Evolutionary conservation across 2,113 vertebrate genomes (phyloP), one percentile per base, ranked within the genome.

Genomic region (Platysteira castanea): DNA sequence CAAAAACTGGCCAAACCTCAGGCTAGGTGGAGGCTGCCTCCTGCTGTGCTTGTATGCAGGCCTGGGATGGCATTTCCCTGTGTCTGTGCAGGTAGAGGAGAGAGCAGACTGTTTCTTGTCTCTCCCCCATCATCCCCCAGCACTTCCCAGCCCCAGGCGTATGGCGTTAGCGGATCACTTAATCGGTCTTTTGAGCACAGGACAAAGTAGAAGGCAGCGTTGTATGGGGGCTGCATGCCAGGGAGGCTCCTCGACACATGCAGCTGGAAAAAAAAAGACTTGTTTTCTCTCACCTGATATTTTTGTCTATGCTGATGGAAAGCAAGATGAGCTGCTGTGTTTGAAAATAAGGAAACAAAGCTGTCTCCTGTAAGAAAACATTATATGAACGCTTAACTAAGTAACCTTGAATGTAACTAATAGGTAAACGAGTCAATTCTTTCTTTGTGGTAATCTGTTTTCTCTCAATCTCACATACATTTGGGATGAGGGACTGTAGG

Each of bases 361-460:
- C 56, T 95, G 93, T 95, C 93, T 96, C 95, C 95, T 96, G 95
- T 94, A 97, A 97, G 91, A 96, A 92, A 96, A 96, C 92, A 95
- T 95, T 96, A 95, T 52, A 96, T 10, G 91, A 96, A 90, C 1
- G 61, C 95, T 96, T 80, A 91, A 73, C 91, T 96, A 79, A 59
- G 70, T 69, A 93, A 88, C 86, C 84, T 92, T 73, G 80, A 86
- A 88, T 41, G 78, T 37, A 93, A 95, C 74, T 61, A 91, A 89
- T 20, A 94, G 89, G 47, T 54, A 83, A 49, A 89, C 50, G 70
- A 94, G 37, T 96, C 14, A 91, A 47, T 87, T 84, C 27, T 64
- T 82, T 85, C 42, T 64, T 94, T 92, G 73, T 65, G 33, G 28
- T 89, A 79, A 56, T 65, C 52, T 84, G 19, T 78, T 96, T 95